Percentiles rank a stretch among this genome's conserved stretches.
Evolutionary conservation across 2,888 invertebrate genomes (phyloP).

Genomic region (Brachypterus glaber): DNA sequence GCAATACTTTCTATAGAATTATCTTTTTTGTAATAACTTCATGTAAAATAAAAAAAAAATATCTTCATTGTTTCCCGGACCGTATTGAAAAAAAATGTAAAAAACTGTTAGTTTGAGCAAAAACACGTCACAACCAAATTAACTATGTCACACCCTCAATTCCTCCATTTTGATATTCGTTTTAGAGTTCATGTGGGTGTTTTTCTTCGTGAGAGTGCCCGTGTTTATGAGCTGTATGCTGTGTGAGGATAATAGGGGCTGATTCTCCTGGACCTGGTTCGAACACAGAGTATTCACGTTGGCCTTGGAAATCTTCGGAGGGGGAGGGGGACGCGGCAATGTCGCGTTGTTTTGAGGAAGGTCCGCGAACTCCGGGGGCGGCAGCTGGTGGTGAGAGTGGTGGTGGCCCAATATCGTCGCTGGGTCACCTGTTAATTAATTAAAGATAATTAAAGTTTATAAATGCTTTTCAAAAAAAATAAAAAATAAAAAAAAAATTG

Average conservation of each 20-base stretch:
- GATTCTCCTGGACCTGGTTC: conserved; percentile 57
- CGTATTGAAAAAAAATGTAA: no score
- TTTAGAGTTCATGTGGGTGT: conserved; percentile 55
- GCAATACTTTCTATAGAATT: no score
- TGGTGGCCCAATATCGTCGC: conserved; percentile 66
- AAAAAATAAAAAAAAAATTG: no score
- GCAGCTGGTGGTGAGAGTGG: conserved; percentile 67
- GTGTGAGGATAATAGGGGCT: conserved; percentile 62
- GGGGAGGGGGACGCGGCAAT: conserved; percentile 56
- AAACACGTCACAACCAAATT: conserved; percentile 26
- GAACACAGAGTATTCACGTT: conserved; percentile 46
- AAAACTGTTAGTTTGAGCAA: conserved; percentile 25
- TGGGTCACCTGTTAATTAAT: no score
- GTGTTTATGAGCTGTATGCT: conserved; percentile 71
- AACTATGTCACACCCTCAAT: conserved; percentile 67
- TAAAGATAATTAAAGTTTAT: no score
- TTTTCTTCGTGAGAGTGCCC: conserved; percentile 67
- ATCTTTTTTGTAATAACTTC: no score
- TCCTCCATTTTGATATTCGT: conserved; percentile 63
- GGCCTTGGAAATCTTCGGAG: conserved; percentile 56
- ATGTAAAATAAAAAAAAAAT: conserved; percentile 20
- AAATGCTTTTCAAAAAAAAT: no score
- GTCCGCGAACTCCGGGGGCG: conserved; percentile 78
- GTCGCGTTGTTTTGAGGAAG: conserved; percentile 61
- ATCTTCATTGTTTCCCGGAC: no score